phyloP scores from a whole-genome alignment of 2,113 vertebrate species.

The Glareola pratincola region DNA sequence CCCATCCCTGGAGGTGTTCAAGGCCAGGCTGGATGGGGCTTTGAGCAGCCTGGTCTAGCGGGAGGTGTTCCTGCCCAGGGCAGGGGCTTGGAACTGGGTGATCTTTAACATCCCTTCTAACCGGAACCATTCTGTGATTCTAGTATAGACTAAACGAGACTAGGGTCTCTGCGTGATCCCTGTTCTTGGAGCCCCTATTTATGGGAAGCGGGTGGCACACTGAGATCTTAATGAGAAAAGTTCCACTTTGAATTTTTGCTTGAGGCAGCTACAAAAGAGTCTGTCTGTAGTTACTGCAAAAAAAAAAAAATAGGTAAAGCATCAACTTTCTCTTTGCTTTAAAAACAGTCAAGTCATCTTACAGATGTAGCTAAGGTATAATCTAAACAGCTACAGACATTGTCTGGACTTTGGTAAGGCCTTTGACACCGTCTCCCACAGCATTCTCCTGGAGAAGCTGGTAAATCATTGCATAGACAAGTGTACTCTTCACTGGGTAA shows the following conservation, averaged over 20 bases:
- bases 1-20: background rate
- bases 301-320: background rate
- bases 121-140: background rate
- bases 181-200: rapidly evolving
- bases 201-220: rapidly evolving
- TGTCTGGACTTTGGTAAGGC: no score
- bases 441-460: no score
- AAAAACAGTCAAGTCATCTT: background rate
- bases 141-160: rapidly evolving
- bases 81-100: background rate
- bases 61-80: background rate
- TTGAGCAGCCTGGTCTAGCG: background rate
- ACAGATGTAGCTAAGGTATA: background rate
- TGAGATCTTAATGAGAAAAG: rapidly evolving
- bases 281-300: rapidly evolving
- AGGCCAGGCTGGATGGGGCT: background rate
- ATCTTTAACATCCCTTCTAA: background rate
- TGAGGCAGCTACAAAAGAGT: background rate
- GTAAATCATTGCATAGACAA: no score
- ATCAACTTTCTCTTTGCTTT: rapidly evolving
- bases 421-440: no score
- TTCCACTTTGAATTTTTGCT: rapidly evolving
- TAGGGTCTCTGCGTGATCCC: rapidly evolving
- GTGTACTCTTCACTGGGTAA: no score
- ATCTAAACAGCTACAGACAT: background rate